Percentiles rank a stretch among this genome's conserved stretches.
Conservation (phyloP, 2,113 vertebrate species). For the Desmodus rotundus region DNA sequence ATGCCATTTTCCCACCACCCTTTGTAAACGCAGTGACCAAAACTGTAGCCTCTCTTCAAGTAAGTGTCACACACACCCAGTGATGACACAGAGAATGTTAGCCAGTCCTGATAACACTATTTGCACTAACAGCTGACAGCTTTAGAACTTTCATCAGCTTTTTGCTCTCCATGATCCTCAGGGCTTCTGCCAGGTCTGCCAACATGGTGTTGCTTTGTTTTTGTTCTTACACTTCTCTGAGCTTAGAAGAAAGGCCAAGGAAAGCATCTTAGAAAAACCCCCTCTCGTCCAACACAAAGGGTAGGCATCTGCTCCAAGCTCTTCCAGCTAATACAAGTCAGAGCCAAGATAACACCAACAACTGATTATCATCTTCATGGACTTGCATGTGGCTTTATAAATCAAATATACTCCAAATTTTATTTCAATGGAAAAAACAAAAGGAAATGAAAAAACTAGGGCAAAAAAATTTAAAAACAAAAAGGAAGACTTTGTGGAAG, state of each 20-base stretch:
- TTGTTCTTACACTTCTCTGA: neutral
- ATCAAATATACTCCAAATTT: neutral
- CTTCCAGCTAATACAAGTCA: neutral
- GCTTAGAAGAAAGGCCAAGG: neutral
- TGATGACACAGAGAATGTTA: neutral
- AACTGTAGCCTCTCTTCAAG: neutral
- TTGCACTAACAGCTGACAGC: neutral
- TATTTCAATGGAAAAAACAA: neutral
- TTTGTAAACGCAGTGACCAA: neutral
- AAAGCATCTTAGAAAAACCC: neutral
- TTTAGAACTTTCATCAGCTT: neutral
- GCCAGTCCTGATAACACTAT: neutral
- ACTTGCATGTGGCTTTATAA: neutral
- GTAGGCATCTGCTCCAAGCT: neutral
- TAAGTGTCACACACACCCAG: neutral
- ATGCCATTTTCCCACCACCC: neutral
- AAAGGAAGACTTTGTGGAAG: neutral
- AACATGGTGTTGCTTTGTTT: neutral
- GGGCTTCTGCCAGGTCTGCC: neutral
- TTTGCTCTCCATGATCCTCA: neutral
- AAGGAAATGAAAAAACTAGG: neutral
- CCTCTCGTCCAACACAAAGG: neutral
- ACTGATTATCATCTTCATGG: neutral
- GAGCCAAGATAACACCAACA: neutral
- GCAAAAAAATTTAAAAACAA: neutral